Base-by-base conservation (phyloP, 2,888 invertebrate genomes). In the Eledona agricola region DNA sequence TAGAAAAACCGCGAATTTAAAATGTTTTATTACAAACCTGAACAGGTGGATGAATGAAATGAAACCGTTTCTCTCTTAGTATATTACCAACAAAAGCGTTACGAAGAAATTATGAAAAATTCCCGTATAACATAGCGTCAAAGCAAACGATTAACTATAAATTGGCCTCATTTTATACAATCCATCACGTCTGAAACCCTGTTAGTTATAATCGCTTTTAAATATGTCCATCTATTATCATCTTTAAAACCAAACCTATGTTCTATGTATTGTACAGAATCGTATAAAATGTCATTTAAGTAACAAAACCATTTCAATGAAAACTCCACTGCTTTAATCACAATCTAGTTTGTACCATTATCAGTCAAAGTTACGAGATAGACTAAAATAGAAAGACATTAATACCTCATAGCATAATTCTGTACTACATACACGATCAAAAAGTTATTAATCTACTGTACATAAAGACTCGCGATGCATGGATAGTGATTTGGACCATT, bases 261-360 rank as follows among this genome's bases (percentile, higher is more conserved):
- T 55, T 52, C 53, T 56, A 63, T 62, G 59, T 62, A 62, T 59
- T 52, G 66, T 64, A 67, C 67, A 69, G 69, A 69, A 69, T 66
- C 66, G 64, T 62, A 55, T 35, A 46, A 49, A 54, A 47, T 35
- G 42, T 45, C 23, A 58, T 40, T 58, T 55, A 56, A 64, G 56
- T 50, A 57, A 61, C 49, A 56, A 46, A 42, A 59, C 57, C 54
- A 50, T 50, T 51, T 46, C 25, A 9, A 53, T 28, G n/a, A 37
- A 16, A 49, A 55, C 49, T 49, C 53, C 45, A 46, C 53, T 58
- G 55, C 52, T 32, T 57, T 51, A 58, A 61, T 63, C 63, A 62
- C 65, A 64, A 53, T 53, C 55, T 54, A 54, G 47, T 58, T 64
- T 64, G 61, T 61, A 62, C 58, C 63, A 63, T 57, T 53, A 59